Conservation (phyloP, 1,140 invertebrate species). For the Helicoverpa zea region DNA sequence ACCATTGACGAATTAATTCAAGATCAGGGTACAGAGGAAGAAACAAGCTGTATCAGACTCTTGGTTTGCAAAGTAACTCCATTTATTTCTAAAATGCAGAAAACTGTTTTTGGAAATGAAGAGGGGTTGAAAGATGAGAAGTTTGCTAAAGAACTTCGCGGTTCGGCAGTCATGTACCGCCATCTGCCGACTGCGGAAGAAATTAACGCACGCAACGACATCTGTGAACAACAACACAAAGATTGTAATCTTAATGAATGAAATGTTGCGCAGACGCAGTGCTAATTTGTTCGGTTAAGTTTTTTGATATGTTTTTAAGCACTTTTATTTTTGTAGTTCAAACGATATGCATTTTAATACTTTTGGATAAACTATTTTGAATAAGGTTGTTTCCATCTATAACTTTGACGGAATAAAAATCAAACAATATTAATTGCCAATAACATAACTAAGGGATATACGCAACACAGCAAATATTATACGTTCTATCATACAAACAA, state of each 20-base stretch:
- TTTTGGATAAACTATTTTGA: background rate
- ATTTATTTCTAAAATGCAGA: slow-evolving; percentile 92
- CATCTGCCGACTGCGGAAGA: slow-evolving; percentile 89
- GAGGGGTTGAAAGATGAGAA: slow-evolving; percentile 52
- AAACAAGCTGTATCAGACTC: slow-evolving; percentile 90
- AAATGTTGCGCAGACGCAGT: background rate
- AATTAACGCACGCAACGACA: slow-evolving; percentile 88
- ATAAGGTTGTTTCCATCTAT: background rate
- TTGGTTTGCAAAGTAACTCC: slow-evolving; percentile 93
- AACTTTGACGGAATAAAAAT: no score
- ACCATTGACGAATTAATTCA: slow-evolving; percentile 88
- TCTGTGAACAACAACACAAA: slow-evolving; percentile 89
- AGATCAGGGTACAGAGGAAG: slow-evolving; percentile 85
- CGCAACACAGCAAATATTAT: no score
- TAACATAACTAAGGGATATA: no score
- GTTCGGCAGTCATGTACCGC: slow-evolving; percentile 85
- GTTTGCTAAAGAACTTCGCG: slow-evolving; percentile 55
- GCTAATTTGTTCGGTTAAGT: slow-evolving; percentile 3
- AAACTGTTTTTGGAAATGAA: slow-evolving; percentile 85
- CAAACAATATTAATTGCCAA: no score
- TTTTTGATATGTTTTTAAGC: background rate
- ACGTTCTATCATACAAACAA: no score
- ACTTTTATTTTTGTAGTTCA: background rate
- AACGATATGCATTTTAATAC: background rate
- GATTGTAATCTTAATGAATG: slow-evolving; percentile 82